Evolutionary conservation across 2,797 vertebrate genomes (phyloP).

Genomic region (Crypturellus tataupa): DNA sequence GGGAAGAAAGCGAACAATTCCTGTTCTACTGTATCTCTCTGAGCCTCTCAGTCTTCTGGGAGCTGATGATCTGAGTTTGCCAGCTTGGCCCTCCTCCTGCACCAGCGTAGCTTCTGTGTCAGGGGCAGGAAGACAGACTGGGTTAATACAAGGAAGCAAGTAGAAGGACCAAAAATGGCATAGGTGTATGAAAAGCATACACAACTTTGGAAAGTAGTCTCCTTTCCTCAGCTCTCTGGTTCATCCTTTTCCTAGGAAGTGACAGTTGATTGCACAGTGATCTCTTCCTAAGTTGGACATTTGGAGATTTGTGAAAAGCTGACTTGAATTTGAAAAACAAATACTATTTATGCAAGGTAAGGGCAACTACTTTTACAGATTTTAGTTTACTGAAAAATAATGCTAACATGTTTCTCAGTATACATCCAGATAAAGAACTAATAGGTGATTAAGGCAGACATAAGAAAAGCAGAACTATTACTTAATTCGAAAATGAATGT

Average conservation of each 20-base stretch:
- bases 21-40: background rate
- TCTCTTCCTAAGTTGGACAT: background rate
- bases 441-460: background rate
- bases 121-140: background rate
- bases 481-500: background rate
- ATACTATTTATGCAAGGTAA: background rate
- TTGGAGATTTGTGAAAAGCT: conserved; percentile 10
- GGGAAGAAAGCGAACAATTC: background rate
- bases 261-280: background rate
- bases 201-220: background rate
- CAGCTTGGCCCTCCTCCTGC: background rate
- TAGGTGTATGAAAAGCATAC: background rate
- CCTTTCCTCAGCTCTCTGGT: background rate
- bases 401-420: background rate
- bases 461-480: background rate
- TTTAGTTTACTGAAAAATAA: background rate
- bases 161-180: background rate
- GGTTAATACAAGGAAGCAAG: background rate
- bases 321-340: background rate
- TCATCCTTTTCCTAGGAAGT: background rate
- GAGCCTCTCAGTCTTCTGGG: background rate
- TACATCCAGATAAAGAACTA: background rate
- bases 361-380: background rate
- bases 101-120: background rate
- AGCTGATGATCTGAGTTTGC: background rate